Evolutionary conservation across 2,113 vertebrate species (phyloP).

Genomic region (Grus americana): DNA sequence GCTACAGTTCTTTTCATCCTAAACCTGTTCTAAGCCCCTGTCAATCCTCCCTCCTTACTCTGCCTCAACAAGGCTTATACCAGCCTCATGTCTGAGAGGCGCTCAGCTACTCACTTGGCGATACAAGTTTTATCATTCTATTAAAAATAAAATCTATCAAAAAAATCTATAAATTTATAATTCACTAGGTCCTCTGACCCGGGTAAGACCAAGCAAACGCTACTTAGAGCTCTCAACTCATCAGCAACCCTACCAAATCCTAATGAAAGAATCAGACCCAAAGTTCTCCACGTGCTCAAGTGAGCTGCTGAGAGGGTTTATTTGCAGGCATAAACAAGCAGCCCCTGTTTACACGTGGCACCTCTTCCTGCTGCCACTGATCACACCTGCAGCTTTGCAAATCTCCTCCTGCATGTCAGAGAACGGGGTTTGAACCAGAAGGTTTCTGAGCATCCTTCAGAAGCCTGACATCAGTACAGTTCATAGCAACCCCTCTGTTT

Average conservation of each 20-base stretch:
- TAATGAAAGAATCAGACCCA: background rate
- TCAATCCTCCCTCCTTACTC: background rate
- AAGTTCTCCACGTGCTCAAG: background rate
- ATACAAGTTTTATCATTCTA: background rate
- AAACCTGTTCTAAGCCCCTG: background rate
- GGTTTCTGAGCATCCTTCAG: background rate
- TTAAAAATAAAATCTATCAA: background rate
- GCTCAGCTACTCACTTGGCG: background rate
- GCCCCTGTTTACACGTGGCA: accelerated
- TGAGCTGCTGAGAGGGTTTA: background rate
- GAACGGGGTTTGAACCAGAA: background rate
- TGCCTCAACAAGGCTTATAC: background rate
- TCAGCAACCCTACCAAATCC: background rate
- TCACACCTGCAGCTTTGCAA: background rate
- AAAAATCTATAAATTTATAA: background rate
- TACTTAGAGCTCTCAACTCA: background rate
- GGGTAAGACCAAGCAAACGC: background rate
- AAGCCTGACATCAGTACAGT: background rate
- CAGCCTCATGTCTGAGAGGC: background rate
- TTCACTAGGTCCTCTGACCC: background rate
- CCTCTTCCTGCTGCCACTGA: background rate
- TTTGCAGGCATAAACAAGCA: background rate
- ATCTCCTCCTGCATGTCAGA: background rate
- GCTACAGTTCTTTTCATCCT: background rate
- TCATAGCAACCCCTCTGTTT: background rate